A percentile compares a stretch with the other conserved stretches of the same genome.
These are phyloP conservation scores for Hypanus sabinus DNA, from an alignment of 2,113 vertebrate species.

Conservation along the genomic window DNA sequence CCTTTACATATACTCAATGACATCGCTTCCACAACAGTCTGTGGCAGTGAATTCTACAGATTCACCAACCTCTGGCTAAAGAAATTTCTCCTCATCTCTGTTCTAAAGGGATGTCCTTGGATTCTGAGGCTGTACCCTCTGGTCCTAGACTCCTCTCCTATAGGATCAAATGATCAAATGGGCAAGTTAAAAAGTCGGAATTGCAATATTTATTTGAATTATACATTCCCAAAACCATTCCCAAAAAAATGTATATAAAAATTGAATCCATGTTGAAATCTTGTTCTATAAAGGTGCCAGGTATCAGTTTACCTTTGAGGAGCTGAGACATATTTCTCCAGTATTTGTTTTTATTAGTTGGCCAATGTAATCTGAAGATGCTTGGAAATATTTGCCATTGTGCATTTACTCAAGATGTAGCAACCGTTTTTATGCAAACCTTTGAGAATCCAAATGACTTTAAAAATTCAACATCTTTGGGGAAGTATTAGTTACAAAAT, in stretches of 20 bases:
- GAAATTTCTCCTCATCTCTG: too few species aligned
- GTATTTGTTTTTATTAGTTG: neutral
- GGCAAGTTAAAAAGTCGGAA: neutral
- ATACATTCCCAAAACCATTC: neutral
- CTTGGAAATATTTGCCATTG: neutral
- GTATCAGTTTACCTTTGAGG: neutral
- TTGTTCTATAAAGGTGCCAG: neutral
- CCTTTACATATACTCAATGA: too few species aligned
- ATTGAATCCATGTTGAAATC: neutral
- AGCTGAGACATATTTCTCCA: neutral
- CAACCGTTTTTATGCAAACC: neutral
- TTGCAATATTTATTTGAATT: neutral
- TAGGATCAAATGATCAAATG: neutral
- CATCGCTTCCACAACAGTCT: too few species aligned
- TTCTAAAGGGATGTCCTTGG: too few species aligned
- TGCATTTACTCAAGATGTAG: neutral
- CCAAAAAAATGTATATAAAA: neutral
- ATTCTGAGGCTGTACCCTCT: too few species aligned
- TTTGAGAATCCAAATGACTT: neutral
- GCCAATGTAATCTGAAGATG: neutral
- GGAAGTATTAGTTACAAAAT: neutral
- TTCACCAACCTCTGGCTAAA: too few species aligned
- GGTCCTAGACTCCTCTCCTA: too few species aligned
- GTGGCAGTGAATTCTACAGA: too few species aligned
- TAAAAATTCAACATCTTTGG: neutral